Conservation (phyloP, 2,888 invertebrate species). For the Argyresthia goedartella region DNA sequence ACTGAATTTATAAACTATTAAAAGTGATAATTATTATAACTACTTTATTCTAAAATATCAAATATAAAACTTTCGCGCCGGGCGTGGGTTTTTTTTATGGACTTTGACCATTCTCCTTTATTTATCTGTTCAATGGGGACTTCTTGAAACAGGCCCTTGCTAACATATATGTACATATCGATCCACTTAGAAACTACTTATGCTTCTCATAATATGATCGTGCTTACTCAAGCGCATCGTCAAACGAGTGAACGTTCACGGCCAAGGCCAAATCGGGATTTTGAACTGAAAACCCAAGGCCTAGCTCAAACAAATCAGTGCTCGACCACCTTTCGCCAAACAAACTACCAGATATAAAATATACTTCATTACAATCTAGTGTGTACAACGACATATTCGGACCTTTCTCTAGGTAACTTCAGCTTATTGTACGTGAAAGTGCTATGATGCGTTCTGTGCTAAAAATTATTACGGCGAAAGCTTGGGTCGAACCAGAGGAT, state of each 20-base stretch:
- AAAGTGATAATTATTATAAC: no score
- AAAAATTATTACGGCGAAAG: conserved; percentile 51
- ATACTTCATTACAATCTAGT: background rate
- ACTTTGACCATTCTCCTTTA: no score
- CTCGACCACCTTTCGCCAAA: conserved; percentile 26
- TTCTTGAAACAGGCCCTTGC: no score
- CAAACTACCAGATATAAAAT: conserved; percentile 8
- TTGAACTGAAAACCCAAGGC: conserved; percentile 20
- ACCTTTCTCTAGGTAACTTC: conserved; percentile 8
- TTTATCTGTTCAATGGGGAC: no score
- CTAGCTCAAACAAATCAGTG: conserved; percentile 24
- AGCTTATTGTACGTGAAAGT: conserved; percentile 24
- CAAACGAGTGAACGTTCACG: conserved; percentile 59
- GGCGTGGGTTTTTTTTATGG: no score
- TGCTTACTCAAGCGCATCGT: conserved; percentile 45
- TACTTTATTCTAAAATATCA: no score
- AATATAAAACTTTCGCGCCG: no score
- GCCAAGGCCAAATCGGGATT: conserved; percentile 54
- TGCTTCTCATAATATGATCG: no score
- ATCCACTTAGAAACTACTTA: no score
- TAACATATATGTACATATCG: no score
- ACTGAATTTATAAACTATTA: no score
- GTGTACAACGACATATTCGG: conserved; percentile 1
- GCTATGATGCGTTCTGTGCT: conserved; percentile 47
- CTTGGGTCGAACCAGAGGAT: conserved; percentile 44